These are phyloP conservation scores for Samia ricini DNA, from an alignment of 1,140 invertebrate genomes.

Conservation along the genomic window DNA sequence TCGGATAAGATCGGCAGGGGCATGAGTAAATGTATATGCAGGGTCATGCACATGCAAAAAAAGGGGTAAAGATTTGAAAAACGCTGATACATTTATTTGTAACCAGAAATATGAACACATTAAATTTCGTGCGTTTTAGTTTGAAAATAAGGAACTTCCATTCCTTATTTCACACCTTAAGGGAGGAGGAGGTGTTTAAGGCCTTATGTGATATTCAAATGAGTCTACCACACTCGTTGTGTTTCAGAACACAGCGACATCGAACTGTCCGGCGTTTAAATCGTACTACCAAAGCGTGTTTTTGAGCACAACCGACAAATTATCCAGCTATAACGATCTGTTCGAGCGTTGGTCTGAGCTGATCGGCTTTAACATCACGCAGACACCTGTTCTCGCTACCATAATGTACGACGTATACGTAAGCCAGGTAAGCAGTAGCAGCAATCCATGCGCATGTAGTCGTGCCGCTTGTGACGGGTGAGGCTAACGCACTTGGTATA, in stretches of 20 bases:
- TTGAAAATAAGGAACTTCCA: too few relatives aligned
- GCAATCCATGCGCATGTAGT: background rate
- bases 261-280: conserved; percentile 22
- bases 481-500: background rate
- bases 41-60: too few relatives aligned
- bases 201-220: too few relatives aligned
- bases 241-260: conserved; percentile 21
- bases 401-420: conserved; percentile 15
- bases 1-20: too few relatives aligned
- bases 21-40: too few relatives aligned
- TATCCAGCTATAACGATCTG: conserved; percentile 7
- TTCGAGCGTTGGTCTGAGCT: conserved; percentile 6
- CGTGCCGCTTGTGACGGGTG: background rate
- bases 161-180: too few relatives aligned
- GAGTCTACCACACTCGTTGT: background rate
- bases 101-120: too few relatives aligned
- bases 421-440: conserved; percentile 16
- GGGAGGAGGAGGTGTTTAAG: too few relatives aligned
- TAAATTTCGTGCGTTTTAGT: too few relatives aligned
- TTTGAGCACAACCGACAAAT: background rate
- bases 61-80: too few relatives aligned
- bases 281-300: background rate
- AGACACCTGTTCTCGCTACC: background rate
- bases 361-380: conserved; percentile 1
- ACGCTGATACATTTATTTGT: too few relatives aligned